Evolutionary conservation across 2,888 invertebrate genomes (phyloP).

Genomic region (Campaea margaritaria): DNA sequence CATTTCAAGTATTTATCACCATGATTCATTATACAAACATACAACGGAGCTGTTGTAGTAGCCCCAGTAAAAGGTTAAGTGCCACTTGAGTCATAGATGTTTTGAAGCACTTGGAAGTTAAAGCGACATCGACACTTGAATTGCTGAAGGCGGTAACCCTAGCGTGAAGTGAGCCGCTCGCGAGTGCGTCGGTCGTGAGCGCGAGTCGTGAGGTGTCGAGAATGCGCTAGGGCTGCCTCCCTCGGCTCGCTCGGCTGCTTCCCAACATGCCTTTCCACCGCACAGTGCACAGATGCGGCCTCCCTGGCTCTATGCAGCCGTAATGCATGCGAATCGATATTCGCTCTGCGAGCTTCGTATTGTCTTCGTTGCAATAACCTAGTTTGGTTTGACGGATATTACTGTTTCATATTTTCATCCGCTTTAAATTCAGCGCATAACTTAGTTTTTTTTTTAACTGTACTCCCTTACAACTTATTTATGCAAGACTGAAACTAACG

Average conservation of each 20-base stretch:
- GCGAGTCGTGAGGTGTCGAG: slow-evolving; percentile 72
- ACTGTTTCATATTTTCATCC: slow-evolving; percentile 24
- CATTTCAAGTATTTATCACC: slow-evolving; percentile 19
- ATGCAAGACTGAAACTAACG: neutral
- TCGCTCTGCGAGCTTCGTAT: slow-evolving; percentile 69
- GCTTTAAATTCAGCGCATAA: slow-evolving; percentile 15
- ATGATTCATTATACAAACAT: slow-evolving; percentile 25
- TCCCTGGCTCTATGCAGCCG: slow-evolving; percentile 53
- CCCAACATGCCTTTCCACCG: slow-evolving; percentile 47
- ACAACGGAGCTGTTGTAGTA: slow-evolving; percentile 18
- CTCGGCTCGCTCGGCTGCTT: slow-evolving; percentile 69
- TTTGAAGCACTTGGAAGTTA: slow-evolving; percentile 28
- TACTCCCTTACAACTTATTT: neutral
- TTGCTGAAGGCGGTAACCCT: slow-evolving; percentile 59
- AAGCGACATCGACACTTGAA: slow-evolving; percentile 30
- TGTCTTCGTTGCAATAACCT: slow-evolving; percentile 79
- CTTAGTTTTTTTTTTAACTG: neutral
- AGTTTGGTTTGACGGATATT: slow-evolving; percentile 58
- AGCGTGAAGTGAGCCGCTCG: slow-evolving; percentile 67
- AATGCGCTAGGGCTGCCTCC: slow-evolving; percentile 58
- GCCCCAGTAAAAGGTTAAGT: slow-evolving; percentile 33
- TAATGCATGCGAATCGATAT: slow-evolving; percentile 82
- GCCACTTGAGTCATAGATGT: slow-evolving; percentile 31
- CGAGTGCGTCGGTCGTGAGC: too few species aligned
- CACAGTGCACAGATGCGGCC: slow-evolving; percentile 72